Conservation (phyloP, 2,888 invertebrate species). For the Neoitamus cyanurus region DNA sequence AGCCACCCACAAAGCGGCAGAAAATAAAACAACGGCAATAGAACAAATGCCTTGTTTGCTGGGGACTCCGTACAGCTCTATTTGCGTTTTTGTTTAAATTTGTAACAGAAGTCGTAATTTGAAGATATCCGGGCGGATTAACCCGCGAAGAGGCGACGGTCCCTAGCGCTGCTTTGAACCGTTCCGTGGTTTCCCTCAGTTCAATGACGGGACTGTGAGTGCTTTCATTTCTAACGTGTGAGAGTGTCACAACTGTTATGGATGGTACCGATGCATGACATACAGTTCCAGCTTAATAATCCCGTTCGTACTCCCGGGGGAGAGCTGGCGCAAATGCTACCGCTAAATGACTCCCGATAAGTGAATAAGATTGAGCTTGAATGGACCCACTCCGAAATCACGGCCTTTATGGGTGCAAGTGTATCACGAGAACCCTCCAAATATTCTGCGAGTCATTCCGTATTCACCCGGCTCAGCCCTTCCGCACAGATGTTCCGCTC, state of each 20-base stretch:
- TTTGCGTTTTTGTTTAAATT: conserved; percentile 37
- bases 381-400: conserved; percentile 28
- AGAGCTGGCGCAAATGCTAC: neutral
- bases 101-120: conserved; percentile 30
- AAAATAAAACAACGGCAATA: conserved; percentile 32
- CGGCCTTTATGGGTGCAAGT: conserved; percentile 27
- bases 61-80: neutral
- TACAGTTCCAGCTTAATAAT: neutral
- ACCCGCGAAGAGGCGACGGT: neutral
- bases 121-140: conserved; percentile 30
- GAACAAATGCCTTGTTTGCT: conserved; percentile 36
- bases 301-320: neutral
- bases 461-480: conserved; percentile 39
- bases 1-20: conserved; percentile 34
- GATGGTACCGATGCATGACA: neutral
- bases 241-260: neutral
- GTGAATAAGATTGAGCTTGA: conserved; percentile 28
- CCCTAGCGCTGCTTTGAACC: neutral
- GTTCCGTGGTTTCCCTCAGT: neutral
- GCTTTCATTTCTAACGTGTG: neutral
- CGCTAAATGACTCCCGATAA: conserved; percentile 3
- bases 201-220: neutral
- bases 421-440: neutral
- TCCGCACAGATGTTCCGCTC: conserved; percentile 35
- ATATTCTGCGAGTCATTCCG: conserved; percentile 36